phyloP scores from a whole-genome alignment of 2,797 vertebrate genomes.

The Morus bassanus region DNA sequence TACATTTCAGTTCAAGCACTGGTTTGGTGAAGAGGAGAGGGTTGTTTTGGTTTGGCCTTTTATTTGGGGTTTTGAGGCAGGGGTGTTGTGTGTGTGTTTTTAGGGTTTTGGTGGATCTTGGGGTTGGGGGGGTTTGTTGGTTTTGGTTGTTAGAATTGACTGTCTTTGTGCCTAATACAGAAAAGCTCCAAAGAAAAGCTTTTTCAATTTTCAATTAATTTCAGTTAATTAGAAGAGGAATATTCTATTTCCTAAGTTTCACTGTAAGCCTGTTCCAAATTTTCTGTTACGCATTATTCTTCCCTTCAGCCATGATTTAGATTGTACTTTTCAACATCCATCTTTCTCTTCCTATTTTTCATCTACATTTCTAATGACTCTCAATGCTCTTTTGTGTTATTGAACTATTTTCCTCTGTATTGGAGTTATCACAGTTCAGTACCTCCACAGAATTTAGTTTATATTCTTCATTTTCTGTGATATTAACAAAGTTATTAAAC shows the following conservation, averaged over 20 bases:
- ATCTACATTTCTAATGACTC: background rate
- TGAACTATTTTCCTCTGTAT: background rate
- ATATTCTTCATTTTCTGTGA: background rate
- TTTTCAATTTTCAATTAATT: background rate
- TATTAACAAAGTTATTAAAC: conserved; percentile 23
- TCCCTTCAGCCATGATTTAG: background rate
- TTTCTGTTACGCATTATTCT: background rate
- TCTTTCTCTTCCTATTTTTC: background rate
- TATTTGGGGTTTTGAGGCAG: too few relatives aligned
- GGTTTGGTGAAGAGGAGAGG: background rate
- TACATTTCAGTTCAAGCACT: background rate
- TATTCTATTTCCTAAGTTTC: background rate
- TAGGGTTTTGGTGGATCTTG: background rate
- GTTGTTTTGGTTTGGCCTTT: background rate
- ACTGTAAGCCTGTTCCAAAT: background rate
- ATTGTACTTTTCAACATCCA: background rate
- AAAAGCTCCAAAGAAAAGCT: background rate
- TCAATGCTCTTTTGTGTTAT: background rate
- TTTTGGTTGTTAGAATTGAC: background rate
- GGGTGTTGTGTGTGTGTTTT: background rate
- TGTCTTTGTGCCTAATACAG: background rate
- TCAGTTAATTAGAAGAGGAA: background rate
- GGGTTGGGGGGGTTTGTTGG: too few relatives aligned
- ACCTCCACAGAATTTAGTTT: background rate
- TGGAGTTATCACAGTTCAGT: background rate